These are phyloP conservation scores for Corythaeola cristata DNA, from an alignment of 2,113 vertebrate species.

Conservation along the genomic window DNA sequence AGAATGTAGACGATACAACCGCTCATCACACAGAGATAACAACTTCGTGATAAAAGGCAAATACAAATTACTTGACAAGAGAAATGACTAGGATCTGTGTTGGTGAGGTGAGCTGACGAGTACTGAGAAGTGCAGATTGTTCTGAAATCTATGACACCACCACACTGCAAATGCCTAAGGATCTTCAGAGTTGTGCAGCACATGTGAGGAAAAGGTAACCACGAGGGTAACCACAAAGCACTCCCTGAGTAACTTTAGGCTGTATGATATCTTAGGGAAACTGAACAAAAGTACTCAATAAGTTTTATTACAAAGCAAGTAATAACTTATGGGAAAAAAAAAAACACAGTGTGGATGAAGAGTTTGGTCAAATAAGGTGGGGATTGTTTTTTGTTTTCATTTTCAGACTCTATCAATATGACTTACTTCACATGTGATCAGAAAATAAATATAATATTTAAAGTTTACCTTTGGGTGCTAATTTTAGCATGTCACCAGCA, in stretches of 20 bases:
- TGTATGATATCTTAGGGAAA: not conserved
- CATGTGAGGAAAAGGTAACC: not conserved
- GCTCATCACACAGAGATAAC: not conserved
- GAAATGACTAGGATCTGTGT: not conserved
- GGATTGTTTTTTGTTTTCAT: not conserved
- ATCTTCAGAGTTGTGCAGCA: not conserved
- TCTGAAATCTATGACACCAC: not conserved
- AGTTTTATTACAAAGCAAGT: not conserved
- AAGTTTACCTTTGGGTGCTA: conserved; percentile 91
- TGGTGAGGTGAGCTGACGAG: not conserved
- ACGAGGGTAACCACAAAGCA: not conserved
- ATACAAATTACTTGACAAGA: not conserved
- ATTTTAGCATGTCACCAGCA: conserved; percentile 91
- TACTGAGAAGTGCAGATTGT: not conserved
- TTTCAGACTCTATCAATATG: not conserved
- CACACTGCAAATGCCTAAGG: not conserved
- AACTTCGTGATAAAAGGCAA: not conserved
- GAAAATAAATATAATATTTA: not conserved
- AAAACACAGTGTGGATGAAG: not conserved
- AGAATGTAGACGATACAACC: not conserved
- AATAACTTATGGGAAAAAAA: not conserved
- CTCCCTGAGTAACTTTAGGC: not conserved
- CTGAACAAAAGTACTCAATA: not conserved
- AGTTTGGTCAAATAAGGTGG: not conserved
- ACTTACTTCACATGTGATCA: not conserved